Evolutionary conservation across 1,140 invertebrate genomes (phyloP), one percentile per base, ranked within the genome.

Genomic region (Zophobas atratus): DNA sequence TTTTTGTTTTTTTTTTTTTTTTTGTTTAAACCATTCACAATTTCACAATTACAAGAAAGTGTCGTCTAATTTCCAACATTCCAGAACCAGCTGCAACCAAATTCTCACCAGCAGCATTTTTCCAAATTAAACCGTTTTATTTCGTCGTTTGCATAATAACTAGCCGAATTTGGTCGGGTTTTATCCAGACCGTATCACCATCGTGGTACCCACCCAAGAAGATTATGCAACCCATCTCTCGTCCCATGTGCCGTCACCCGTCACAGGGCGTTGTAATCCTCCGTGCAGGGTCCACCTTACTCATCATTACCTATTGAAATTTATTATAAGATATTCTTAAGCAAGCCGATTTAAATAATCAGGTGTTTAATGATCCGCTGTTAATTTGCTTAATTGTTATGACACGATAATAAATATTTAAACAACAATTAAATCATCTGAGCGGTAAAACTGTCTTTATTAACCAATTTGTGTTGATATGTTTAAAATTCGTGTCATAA

Each of bases 341-440:
- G 39, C 60, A 67, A 67, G 56, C 41, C 60, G 39, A 67, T 67
- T 67, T 67, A 67, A 67, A 67, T 67, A 67, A 67, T 67, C 60
- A 67, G 60, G 60, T 67, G 60, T 67, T 67, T 67, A 67, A 67
- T 67, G 60, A 67, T 67, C 60, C 57, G 57, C n/a, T 39, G 57
- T 63, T 63, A 63, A 67, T 67, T 67, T 67, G 60, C 60, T 39
- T 67, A 67, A 67, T 67, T 67, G 43, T 67, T 67, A 67, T 67
- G 60, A 67, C 60, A 67, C 60, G 39, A 67, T 67, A 38, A 67
- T 67, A 67, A 67, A 67, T 67, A 67, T 67, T 67, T 67, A 67
- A 67, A 67, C 60, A 67, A 67, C 60, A 67, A 67, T 67, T 67
- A 67, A 67, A 67, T 33, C n/a, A 39, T 67, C n/a, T 60, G 34